Base-by-base conservation (phyloP, 2,797 vertebrate species). In the Microctenopoma stevenorrisi region DNA sequence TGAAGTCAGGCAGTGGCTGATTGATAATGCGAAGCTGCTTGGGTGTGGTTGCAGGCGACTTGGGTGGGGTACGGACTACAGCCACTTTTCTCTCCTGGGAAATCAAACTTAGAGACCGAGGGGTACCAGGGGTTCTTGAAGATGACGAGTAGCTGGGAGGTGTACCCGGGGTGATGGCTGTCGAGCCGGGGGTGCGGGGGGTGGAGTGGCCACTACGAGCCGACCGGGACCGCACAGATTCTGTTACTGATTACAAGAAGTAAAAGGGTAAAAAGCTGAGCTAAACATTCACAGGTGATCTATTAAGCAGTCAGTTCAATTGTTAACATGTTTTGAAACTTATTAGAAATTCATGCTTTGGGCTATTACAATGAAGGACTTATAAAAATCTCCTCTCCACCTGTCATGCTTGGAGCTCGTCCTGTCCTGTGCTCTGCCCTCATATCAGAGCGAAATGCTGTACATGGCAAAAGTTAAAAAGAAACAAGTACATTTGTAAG, bases 191-290 rank as follows among this genome's bases (percentile, higher is more conserved):
- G 18, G 97, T 98, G 33, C 95, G 97, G 50, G 98, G 97, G 0
- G 97, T 99, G 52, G 97, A 98, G 84, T 96, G 97, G 60, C 97
- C 98, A 61, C 97, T 98, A 87, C 97, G 97, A 81, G 96, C 97
- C 8, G 97, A 96, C 74, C 97, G 95, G 82, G 96, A 97, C 74
- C 97, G 96, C 76, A 95, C 90, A 6, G 96, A 93, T 78, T 98
- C 96, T 78, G 95, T 94, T 78, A 95, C 96, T 98, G 76, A 2
- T 30, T 51, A 33, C 9, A 35, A 35, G 49, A 16, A 59, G 48
- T 3, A 18, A 2, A 5, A 26, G 3, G 13, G 14, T 60, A 3
- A 49, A 30, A 30, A 30, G 28, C 28, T 11, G 26, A 46, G 16
- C 25, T 33, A 37, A 33, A 9, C 1, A 10, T 37, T 10, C 5